These are phyloP conservation scores for Agapornis roseicollis DNA, from an alignment of 2,113 vertebrate species.

Conservation along the genomic window DNA sequence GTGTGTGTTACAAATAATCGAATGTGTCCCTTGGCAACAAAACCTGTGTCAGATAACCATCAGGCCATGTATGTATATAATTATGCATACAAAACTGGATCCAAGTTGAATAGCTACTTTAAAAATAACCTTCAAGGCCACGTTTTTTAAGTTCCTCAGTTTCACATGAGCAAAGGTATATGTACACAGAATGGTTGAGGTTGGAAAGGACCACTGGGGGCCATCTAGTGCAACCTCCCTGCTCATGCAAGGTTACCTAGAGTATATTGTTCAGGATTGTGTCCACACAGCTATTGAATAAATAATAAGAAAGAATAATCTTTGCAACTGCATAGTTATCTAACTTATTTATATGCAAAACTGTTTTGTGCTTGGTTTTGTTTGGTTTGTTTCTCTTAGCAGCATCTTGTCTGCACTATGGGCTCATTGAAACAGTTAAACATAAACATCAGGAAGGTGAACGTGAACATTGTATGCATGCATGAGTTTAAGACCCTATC, in stretches of 20 bases:
- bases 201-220: background rate
- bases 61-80: background rate
- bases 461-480: background rate
- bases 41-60: conserved; percentile 2
- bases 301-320: background rate
- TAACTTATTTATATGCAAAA: background rate
- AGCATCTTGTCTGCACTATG: background rate
- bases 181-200: background rate
- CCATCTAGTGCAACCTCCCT: background rate
- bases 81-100: background rate
- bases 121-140: background rate
- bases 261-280: background rate
- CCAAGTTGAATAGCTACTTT: conserved; percentile 8
- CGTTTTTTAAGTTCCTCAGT: background rate
- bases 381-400: background rate
- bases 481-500: background rate
- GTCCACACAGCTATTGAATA: background rate
- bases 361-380: background rate
- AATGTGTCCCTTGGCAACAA: conserved; percentile 28
- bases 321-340: background rate
- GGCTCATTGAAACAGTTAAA: background rate
- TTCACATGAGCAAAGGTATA: background rate
- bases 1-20: background rate
- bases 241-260: background rate
- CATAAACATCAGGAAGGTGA: background rate